Percentiles rank a stretch among this genome's conserved stretches.
Conservation (phyloP, 2,888 invertebrate genomes). For the Mesoligia furuncula region DNA sequence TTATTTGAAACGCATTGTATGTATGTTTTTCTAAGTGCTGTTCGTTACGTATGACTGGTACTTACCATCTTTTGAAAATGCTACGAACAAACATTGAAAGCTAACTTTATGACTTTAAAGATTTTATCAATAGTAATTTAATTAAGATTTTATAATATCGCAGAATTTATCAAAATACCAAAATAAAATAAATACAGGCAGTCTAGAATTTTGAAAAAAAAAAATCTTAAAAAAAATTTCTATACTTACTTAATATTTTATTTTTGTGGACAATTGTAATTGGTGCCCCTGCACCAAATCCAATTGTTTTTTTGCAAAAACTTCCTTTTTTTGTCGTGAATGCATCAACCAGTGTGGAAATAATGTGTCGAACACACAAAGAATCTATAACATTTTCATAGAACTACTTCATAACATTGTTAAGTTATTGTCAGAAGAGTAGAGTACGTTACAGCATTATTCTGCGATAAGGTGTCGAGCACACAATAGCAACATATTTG, state of each 20-base stretch:
- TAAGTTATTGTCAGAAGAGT: background rate
- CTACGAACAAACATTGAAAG: background rate
- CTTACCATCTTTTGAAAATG: background rate
- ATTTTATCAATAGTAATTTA: too few relatives aligned
- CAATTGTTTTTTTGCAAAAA: background rate
- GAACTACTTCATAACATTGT: background rate
- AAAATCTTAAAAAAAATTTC: too few relatives aligned
- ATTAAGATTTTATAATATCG: too few relatives aligned
- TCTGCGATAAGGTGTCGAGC: conserved; percentile 12
- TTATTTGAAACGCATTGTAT: too few relatives aligned
- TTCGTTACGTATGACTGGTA: background rate
- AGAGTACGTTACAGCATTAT: conserved; percentile 12
- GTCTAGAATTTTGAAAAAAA: too few relatives aligned
- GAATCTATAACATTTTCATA: background rate
- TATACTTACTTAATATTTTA: too few relatives aligned
- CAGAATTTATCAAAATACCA: too few relatives aligned
- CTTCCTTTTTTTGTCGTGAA: background rate
- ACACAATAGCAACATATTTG: conserved; percentile 28
- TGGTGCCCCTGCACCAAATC: background rate
- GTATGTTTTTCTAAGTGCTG: background rate
- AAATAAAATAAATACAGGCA: too few relatives aligned
- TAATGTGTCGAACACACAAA: background rate
- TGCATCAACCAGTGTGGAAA: background rate
- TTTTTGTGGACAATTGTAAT: too few relatives aligned
- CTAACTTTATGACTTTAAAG: background rate